Evolutionary conservation across 2,113 vertebrate species (phyloP).

Genomic region (Lycaon pictus): DNA sequence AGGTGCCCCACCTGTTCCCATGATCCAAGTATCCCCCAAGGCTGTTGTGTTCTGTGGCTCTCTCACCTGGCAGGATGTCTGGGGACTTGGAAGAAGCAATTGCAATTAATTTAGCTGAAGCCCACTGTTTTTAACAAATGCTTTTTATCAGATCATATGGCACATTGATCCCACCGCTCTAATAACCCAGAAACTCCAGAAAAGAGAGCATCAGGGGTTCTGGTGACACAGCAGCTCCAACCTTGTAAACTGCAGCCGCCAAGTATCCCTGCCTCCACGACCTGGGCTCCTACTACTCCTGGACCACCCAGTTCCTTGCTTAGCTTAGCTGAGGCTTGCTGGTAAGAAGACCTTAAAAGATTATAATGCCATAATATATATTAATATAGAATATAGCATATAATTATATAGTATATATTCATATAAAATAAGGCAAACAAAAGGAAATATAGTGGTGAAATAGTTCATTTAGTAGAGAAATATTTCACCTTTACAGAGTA

Average conservation of each 20-base stretch:
- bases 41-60: background rate
- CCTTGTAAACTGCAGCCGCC: background rate
- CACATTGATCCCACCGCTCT: background rate
- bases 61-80: too few relatives aligned
- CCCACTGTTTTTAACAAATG: background rate
- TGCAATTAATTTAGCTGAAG: background rate
- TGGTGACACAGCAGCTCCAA: background rate
- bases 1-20: background rate
- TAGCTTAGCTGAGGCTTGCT: background rate
- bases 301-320: background rate
- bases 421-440: background rate
- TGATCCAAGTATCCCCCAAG: background rate
- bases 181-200: background rate
- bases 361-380: background rate
- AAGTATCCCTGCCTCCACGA: background rate
- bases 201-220: background rate
- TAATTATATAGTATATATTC: background rate
- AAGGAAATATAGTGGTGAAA: background rate
- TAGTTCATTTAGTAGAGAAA: background rate
- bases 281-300: background rate
- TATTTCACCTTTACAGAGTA: background rate
- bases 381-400: background rate
- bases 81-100: background rate
- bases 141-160: background rate
- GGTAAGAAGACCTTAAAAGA: background rate